Conservation (phyloP, 92 coral and sea anemone species). For the Heliopora coerulea region DNA sequence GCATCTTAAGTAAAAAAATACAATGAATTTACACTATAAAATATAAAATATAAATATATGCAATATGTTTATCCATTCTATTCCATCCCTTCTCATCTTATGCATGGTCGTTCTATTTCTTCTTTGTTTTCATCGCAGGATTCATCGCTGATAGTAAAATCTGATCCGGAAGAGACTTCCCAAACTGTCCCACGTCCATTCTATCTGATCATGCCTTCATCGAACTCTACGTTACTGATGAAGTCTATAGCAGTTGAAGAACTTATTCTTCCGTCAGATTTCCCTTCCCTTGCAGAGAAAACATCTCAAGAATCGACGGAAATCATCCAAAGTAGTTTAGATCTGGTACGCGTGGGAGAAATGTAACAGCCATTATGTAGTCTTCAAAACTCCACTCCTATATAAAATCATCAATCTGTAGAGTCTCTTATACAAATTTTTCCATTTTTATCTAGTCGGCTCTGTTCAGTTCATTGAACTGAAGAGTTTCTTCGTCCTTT, state of each 20-base stretch:
- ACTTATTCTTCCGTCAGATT: slow-evolving; percentile 76
- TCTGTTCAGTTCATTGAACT: too few relatives aligned
- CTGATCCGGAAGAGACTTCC: slow-evolving; percentile 4
- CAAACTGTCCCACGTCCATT: slow-evolving; percentile 58
- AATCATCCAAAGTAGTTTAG: slow-evolving; percentile 70
- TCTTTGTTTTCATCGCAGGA: neutral
- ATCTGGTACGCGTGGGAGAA: slow-evolving; percentile 53
- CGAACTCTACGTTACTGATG: slow-evolving; percentile 66
- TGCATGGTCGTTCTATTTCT: too few relatives aligned
- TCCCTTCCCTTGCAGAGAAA: slow-evolving; percentile 59
- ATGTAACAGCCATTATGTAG: too few relatives aligned
- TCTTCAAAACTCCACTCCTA: too few relatives aligned
- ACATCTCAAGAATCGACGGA: slow-evolving; percentile 62
- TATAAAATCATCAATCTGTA: too few relatives aligned
- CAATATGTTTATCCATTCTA: too few relatives aligned
- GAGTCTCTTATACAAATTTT: too few relatives aligned
- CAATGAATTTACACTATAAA: too few relatives aligned
- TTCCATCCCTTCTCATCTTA: too few relatives aligned
- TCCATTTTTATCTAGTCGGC: too few relatives aligned
- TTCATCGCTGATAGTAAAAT: slow-evolving; percentile 22
- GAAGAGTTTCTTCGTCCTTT: neutral
- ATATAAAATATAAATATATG: too few relatives aligned
- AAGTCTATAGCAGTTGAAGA: slow-evolving; percentile 89
- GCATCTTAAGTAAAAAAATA: too few relatives aligned
- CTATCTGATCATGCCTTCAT: slow-evolving; percentile 78